Base-by-base conservation (phyloP, 2,113 vertebrate genomes). In the Azemiops feae region DNA sequence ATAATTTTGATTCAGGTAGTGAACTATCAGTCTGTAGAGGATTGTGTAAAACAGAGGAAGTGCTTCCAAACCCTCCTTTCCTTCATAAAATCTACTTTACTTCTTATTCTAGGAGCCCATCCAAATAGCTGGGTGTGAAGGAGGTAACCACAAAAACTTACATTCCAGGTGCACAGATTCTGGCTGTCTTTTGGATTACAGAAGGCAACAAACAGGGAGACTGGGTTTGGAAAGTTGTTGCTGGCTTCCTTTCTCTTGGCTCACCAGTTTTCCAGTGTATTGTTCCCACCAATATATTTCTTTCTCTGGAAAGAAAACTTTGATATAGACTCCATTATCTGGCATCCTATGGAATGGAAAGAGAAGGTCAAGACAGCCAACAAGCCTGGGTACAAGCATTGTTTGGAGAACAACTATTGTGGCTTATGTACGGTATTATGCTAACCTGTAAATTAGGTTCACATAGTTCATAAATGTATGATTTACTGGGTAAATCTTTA, bases 41-140 rank as follows among this genome's bases (percentile, higher is more conserved):
- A 94, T 81, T 86, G 88, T 89, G 88, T 94, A 88, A 69, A 92
- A 93, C 93, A 96, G 69, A 91, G 91, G 45, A 95, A 95, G 92
- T 92, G 69, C n/a, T 52, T 53, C 30, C 58, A 89, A 39, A 7
- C 52, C 47, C 10, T 39, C 6, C 25, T 57, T 47, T 92, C 50
- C 20, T 69, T 69, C 93, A 47, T 27, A 52, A 90, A 53, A 27
- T 45, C 55, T 81, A 23, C 52, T 23, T 27, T 47, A 39, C 87
- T 94, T 45, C 88, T 91, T 93, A 88, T 95, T 96, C 92, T 89
- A 90, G 90, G 91, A 43, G 27, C 93, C 94, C 53, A 91, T 94
- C 20, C 85, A 95, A 97, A 92, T n/a, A 18, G 55, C 91, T 95
- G 94, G 60, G 92, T 94, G 58, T 93, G 81, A 81, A n/a, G 92